Conservation (phyloP, 2,113 vertebrate genomes). For the Aldabrachelys gigantea region DNA sequence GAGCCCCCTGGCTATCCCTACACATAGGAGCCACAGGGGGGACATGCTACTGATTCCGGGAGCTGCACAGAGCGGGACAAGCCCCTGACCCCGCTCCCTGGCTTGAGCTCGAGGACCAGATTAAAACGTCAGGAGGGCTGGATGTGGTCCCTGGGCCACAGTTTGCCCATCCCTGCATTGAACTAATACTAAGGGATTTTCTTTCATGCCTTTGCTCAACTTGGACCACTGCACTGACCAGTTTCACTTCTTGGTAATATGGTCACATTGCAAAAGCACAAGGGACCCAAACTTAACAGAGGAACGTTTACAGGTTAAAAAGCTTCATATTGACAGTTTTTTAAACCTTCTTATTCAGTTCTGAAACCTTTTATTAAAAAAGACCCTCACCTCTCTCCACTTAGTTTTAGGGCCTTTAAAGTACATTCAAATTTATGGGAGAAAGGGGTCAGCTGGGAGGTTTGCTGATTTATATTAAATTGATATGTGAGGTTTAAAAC, state of each 20-base stretch:
- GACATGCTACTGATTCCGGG: too few relatives aligned
- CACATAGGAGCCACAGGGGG: too few relatives aligned
- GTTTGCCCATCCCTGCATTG: neutral
- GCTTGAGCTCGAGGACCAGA: too few relatives aligned
- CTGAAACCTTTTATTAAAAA: neutral
- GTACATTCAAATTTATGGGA: neutral
- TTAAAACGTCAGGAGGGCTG: too few relatives aligned
- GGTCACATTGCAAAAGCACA: neutral
- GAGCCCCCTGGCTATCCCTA: too few relatives aligned
- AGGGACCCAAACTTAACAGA: neutral
- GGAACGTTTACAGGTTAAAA: neutral
- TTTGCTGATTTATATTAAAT: neutral
- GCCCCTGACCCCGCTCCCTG: too few relatives aligned
- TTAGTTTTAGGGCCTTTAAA: neutral
- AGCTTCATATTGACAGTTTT: neutral
- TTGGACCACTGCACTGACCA: conserved; percentile 17
- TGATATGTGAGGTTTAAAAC: neutral
- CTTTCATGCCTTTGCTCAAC: neutral
- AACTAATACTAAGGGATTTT: neutral
- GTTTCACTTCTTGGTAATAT: neutral
- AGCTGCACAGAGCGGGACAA: too few relatives aligned
- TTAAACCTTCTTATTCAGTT: neutral
- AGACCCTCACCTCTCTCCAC: neutral
- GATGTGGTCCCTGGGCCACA: too few relatives aligned
- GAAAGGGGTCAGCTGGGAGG: neutral